Percentiles rank a stretch among this genome's conserved stretches.
Conservation (phyloP, 2,113 vertebrate species). For the Philantomba maxwellii region DNA sequence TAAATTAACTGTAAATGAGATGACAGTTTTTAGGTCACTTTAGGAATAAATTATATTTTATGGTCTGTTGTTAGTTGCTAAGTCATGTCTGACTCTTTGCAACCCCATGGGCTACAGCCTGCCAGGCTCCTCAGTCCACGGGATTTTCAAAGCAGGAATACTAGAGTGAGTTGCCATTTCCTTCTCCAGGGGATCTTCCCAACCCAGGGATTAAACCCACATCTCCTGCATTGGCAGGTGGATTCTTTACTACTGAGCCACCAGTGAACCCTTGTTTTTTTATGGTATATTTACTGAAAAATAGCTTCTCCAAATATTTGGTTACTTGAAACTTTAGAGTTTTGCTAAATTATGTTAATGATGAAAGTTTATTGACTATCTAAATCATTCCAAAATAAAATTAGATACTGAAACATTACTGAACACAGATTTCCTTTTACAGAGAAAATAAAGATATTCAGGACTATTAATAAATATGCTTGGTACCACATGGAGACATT, state of each 20-base stretch:
- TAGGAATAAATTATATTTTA: not conserved
- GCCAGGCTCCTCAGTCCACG: not conserved
- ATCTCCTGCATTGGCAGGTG: not conserved
- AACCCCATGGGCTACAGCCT: not conserved
- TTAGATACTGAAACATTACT: not conserved
- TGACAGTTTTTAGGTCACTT: not conserved
- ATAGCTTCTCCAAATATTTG: not conserved
- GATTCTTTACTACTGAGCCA: not conserved
- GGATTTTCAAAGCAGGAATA: not conserved
- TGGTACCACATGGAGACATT: not conserved
- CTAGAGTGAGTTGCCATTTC: not conserved
- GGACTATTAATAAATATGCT: not conserved
- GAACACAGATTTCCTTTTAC: not conserved
- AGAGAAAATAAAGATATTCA: not conserved
- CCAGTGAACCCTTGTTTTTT: not conserved
- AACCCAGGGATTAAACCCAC: not conserved
- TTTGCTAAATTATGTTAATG: not conserved
- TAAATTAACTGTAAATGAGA: not conserved
- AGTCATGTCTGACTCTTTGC: not conserved
- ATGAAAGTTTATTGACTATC: not conserved
- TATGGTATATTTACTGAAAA: not conserved
- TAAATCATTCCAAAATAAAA: not conserved
- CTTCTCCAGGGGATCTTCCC: not conserved
- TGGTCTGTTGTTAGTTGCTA: not conserved
- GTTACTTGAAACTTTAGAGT: not conserved